Percentiles rank a stretch among this genome's conserved stretches.
These are phyloP conservation scores for Macaca fascicularis DNA, from an alignment of 2,113 vertebrate species.

Conservation along the genomic window DNA sequence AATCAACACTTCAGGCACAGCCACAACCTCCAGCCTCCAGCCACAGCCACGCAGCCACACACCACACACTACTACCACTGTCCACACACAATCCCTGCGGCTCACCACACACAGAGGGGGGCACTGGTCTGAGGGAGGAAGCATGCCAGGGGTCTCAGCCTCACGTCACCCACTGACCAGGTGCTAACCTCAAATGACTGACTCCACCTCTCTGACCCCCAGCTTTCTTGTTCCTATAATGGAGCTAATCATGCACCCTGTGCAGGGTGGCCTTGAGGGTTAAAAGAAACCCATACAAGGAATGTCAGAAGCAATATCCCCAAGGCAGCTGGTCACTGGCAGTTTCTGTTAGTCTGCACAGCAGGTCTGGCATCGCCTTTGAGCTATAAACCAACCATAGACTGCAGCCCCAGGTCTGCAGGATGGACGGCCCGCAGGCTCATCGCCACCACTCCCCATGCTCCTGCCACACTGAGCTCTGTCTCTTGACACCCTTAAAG, in stretches of 20 bases:
- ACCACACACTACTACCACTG: background rate
- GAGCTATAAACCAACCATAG: fast-evolving
- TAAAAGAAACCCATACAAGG: background rate
- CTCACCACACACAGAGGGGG: background rate
- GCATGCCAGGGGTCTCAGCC: no score
- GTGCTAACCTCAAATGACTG: background rate
- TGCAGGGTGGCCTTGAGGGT: background rate
- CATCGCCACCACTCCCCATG: no score
- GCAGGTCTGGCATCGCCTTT: background rate
- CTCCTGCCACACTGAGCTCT: background rate
- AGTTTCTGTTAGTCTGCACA: background rate
- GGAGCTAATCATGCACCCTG: background rate
- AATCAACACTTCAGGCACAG: background rate
- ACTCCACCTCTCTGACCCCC: no score
- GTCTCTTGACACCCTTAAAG: background rate
- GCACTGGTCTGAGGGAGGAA: fast-evolving
- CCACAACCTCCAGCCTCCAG: background rate
- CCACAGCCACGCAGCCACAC: no score
- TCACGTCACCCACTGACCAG: background rate
- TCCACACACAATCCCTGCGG: background rate
- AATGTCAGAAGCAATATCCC: background rate
- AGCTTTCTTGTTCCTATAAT: background rate
- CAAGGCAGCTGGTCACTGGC: background rate
- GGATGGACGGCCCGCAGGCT: fast-evolving
- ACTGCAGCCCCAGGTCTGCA: fast-evolving